Conservation (phyloP, 2,888 invertebrate species). For the Metalampra italica region DNA sequence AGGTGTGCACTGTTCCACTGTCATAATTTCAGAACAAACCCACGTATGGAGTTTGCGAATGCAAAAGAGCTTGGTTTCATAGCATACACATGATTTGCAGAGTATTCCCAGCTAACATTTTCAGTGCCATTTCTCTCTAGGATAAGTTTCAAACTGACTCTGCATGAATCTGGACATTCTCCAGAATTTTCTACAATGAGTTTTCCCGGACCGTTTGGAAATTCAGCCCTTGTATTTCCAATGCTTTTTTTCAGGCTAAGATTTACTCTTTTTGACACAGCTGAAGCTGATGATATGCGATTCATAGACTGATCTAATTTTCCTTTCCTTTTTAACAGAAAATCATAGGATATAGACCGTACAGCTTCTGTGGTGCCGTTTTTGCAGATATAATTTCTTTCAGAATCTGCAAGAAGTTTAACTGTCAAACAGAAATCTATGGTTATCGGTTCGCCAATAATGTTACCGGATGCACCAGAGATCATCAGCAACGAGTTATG, state of each 20-base stretch:
- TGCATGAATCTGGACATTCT: constrained; percentile 83
- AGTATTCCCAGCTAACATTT: constrained; percentile 80
- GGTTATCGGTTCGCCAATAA: constrained; percentile 80
- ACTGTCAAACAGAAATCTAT: constrained; percentile 79
- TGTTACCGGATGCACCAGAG: constrained; percentile 83
- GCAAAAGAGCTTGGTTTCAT: constrained; percentile 85
- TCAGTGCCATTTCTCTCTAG: constrained; percentile 75
- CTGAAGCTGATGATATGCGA: constrained; percentile 44
- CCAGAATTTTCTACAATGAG: constrained; percentile 85
- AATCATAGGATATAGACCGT: constrained; percentile 50
- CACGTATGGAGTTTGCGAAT: constrained; percentile 80
- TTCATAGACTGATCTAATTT: constrained; percentile 46
- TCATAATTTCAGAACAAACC: constrained; percentile 91
- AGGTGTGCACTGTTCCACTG: constrained; percentile 82
- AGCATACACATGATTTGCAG: constrained; percentile 81
- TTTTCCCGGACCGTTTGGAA: constrained; percentile 80
- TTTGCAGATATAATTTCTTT: constrained; percentile 78
- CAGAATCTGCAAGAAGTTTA: constrained; percentile 75
- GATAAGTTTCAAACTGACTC: constrained; percentile 79
- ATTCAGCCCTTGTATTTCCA: constrained; percentile 77
- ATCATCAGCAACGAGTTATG: constrained; percentile 82
- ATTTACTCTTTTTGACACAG: constrained; percentile 66
- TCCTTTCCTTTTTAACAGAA: constrained; percentile 49
- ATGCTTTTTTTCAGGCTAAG: constrained; percentile 77
- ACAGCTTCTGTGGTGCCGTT: constrained; percentile 78